A percentile compares a stretch with the other conserved stretches of the same genome.
Evolutionary conservation across 2,888 invertebrate genomes (phyloP).

Genomic region (Aspidapion aeneum): DNA sequence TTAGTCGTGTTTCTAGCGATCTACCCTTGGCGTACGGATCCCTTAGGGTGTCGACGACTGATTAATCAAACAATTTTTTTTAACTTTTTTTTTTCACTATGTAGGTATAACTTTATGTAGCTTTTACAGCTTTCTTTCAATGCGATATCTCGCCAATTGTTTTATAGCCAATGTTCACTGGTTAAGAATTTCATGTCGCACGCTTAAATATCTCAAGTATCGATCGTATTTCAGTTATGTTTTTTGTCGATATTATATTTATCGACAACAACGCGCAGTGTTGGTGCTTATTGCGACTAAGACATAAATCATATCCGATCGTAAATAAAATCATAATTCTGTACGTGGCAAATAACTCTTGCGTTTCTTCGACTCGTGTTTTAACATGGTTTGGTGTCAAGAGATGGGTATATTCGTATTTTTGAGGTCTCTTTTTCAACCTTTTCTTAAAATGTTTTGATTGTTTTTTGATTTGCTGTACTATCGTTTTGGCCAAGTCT

Average conservation of each 20-base stretch:
- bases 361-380: not conserved
- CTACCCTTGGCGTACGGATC: too few relatives aligned
- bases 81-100: too few relatives aligned
- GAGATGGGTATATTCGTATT: not conserved
- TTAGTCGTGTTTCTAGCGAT: too few relatives aligned
- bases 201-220: slow-evolving; percentile 43
- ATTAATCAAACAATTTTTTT: too few relatives aligned
- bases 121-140: too few relatives aligned
- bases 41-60: too few relatives aligned
- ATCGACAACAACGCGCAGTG: slow-evolving; percentile 17
- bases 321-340: not conserved
- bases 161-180: slow-evolving; percentile 39
- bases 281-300: too few relatives aligned
- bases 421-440: not conserved
- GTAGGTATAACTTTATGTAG: too few relatives aligned
- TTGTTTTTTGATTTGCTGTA: too few relatives aligned
- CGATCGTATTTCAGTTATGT: slow-evolving; percentile 39
- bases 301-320: not conserved
- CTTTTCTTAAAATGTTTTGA: too few relatives aligned
- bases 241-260: slow-evolving; percentile 34
- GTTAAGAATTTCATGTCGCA: slow-evolving; percentile 42
- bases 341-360: not conserved
- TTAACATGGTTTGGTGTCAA: not conserved
- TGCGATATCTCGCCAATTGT: slow-evolving; percentile 30
- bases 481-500: too few relatives aligned